A percentile compares a stretch with the other conserved stretches of the same genome.
Conservation (phyloP, 2,113 vertebrate species). For the Microtus pennsylvanicus region DNA sequence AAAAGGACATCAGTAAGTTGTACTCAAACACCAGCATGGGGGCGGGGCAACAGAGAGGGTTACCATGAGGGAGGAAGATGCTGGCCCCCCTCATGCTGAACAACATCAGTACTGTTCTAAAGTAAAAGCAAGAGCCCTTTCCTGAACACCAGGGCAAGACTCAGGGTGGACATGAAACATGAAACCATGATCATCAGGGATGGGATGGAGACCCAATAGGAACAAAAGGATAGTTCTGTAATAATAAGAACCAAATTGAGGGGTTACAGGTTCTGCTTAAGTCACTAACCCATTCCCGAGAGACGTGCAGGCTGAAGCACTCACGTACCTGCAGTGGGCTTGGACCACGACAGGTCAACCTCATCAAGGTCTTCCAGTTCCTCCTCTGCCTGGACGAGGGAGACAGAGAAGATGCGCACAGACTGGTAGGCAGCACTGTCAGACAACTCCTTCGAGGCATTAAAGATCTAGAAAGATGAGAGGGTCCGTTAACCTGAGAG, state of each 20-base stretch:
- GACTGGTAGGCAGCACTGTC: constrained; percentile 85
- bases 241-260: not conserved
- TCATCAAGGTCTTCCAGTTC: constrained; percentile 89
- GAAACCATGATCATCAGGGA: not conserved
- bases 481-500: not conserved
- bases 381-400: constrained; percentile 66
- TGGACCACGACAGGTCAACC: constrained; percentile 89
- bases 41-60: not conserved
- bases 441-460: constrained; percentile 88
- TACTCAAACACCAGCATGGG: constrained; percentile 1
- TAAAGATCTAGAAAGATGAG: constrained; percentile 87
- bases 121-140: not conserved
- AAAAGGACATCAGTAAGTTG: not conserved
- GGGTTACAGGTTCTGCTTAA: not conserved
- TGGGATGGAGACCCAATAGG: not conserved
- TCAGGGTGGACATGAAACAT: not conserved
- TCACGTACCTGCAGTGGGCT: constrained; percentile 88
- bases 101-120: not conserved
- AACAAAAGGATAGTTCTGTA: not conserved
- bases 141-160: not conserved
- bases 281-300: not conserved
- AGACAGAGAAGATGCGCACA: constrained; percentile 89
- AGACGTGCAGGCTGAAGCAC: fast-evolving
- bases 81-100: not conserved
- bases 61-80: not conserved